Evolutionary conservation across 1,140 invertebrate species (phyloP).

Genomic region (Drosophila lini): DNA sequence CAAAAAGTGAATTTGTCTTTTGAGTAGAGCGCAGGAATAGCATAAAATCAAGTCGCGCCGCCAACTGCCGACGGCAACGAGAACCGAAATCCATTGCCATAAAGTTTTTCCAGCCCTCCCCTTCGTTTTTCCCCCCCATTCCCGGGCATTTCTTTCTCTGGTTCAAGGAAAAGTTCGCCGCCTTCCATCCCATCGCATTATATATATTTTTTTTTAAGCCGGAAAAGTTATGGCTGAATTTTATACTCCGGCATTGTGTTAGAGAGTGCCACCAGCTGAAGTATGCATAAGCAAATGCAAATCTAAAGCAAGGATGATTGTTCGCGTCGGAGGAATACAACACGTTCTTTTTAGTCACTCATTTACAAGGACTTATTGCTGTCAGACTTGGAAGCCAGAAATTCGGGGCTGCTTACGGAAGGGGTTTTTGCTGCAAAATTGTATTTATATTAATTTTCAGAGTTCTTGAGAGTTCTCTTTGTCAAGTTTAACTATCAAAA

Average conservation of each 20-base stretch:
- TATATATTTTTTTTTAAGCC: conserved; percentile 18
- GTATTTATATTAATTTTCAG: neutral
- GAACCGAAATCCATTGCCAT: conserved; percentile 41
- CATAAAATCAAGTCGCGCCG: conserved; percentile 49
- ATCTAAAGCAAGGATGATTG: conserved; percentile 28
- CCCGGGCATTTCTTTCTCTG: conserved; percentile 10
- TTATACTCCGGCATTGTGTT: conserved; percentile 33
- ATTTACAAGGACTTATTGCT: conserved; percentile 34
- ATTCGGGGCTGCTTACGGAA: neutral
- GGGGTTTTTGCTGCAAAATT: neutral
- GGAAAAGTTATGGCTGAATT: conserved; percentile 57
- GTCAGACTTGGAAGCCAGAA: neutral
- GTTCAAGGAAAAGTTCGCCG: conserved; percentile 34
- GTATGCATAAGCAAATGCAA: conserved; percentile 41
- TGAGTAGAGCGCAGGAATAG: conserved; percentile 24
- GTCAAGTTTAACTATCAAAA: neutral
- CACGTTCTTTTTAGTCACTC: conserved; percentile 26
- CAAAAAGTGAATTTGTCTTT: conserved; percentile 69
- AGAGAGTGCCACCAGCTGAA: conserved; percentile 24
- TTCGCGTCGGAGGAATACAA: conserved; percentile 14
- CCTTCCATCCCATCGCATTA: neutral
- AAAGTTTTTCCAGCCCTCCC: conserved; percentile 46
- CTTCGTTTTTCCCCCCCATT: neutral
- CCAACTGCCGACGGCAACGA: conserved; percentile 46
- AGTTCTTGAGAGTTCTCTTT: neutral